Conservation (phyloP, 2,888 invertebrate species). For the Germaria angustata region DNA sequence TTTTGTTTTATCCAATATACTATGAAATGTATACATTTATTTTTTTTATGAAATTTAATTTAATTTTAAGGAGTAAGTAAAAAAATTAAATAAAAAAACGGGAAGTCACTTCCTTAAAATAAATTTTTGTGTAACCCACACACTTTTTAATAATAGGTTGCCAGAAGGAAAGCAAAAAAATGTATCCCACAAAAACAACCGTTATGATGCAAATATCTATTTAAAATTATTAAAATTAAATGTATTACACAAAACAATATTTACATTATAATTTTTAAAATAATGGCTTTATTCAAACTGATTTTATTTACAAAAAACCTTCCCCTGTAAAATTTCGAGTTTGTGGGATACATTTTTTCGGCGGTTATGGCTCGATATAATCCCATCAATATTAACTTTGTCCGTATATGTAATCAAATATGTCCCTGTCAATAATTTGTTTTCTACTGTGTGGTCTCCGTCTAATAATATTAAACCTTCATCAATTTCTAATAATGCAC, state of each 20-base stretch:
- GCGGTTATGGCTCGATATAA: no score
- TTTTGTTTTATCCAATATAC: background rate
- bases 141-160: constrained; percentile 24
- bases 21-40: constrained; percentile 18
- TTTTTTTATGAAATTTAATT: constrained; percentile 12
- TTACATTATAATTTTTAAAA: background rate
- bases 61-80: background rate
- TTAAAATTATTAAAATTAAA: background rate
- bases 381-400: no score
- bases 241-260: background rate
- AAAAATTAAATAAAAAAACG: background rate
- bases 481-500: no score
- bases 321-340: constrained; percentile 3
- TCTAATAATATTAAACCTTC: no score
- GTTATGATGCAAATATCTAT: background rate
- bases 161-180: background rate
- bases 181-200: background rate
- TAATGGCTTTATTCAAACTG: background rate
- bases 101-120: background rate
- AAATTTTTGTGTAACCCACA: constrained; percentile 47
- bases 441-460: no score
- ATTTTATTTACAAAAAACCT: background rate
- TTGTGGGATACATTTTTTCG: no score
- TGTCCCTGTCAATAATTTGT: no score
- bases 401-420: no score